Conservation (phyloP, 2,113 vertebrate genomes). For the Echinops telfairi region DNA sequence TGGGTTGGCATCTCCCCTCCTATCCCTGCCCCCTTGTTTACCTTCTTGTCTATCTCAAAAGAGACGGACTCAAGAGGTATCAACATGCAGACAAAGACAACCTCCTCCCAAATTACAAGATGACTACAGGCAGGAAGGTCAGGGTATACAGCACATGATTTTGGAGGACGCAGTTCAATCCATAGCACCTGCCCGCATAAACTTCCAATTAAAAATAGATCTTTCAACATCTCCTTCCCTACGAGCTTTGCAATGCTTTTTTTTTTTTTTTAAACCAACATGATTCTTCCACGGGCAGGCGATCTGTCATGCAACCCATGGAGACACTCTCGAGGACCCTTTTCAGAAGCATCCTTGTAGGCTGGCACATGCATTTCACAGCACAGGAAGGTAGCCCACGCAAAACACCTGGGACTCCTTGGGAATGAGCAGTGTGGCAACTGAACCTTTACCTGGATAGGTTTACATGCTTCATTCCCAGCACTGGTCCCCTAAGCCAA, state of each 20-base stretch:
- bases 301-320: not conserved
- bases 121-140: not conserved
- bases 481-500: accelerated
- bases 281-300: not conserved
- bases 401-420: not conserved
- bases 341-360: conserved; percentile 21
- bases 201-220: conserved; percentile 9
- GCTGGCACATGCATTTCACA: not conserved
- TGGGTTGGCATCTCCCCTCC: not conserved
- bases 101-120: not conserved
- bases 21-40: not conserved
- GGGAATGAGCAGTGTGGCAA: not conserved
- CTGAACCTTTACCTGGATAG: not conserved
- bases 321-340: conserved; percentile 11
- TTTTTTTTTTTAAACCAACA: not conserved
- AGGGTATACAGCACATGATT: not conserved
- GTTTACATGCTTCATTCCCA: not conserved
- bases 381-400: not conserved
- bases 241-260: conserved; percentile 15
- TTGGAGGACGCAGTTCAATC: not conserved
- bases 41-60: not conserved
- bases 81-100: not conserved
- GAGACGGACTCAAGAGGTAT: not conserved
- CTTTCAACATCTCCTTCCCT: not conserved
- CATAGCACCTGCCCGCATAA: not conserved